Base-by-base conservation (phyloP, 1,140 invertebrate genomes). In the Colletes latitarsis region DNA sequence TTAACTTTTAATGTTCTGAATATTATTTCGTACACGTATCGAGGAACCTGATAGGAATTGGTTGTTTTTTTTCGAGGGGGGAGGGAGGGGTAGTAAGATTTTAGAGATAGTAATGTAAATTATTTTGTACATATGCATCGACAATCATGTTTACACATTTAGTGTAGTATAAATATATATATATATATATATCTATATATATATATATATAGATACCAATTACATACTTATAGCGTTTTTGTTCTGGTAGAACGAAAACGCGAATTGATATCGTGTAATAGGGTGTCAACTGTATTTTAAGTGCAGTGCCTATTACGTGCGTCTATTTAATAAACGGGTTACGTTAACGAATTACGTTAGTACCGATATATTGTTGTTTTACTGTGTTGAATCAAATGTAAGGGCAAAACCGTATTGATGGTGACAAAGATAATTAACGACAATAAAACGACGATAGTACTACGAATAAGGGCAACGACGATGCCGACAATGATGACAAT, bases 301-400 rank as follows among this genome's bases (percentile, higher is more conserved):
- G 82, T 87, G 89, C 75, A 88, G 85, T 84, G 89, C 41, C 86
- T 88, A 88, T 91, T 83, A 78, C 53, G 89, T 86, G 83, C 84
- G 89, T 92, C 90, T 86, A 87, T 92, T 92, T 92, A 92, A 92
- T 92, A 66, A 73, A 55, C 8, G 17, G 21, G 86, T 92, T 92
- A 91, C 81, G 86, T 90, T 91, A 92, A 84, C 90, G 89, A 90
- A 92, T 89, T 91, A 91, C 86, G 87, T 67, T 21, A 21, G 64
- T 83, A 88, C 72, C 88, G 89, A 81, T 30, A 17, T 77, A 81
- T 77, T 84, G 86, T 89, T 90, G 87, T 82, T 82, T 89, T 84
- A 88, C 82, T 89, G 84, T 90, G 90, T 88, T 88, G 87, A 90
- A 90, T 70, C 83, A 88, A 89, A 86, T 88, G 82, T 85, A 71